Conservation (phyloP, 1,140 invertebrate genomes). For the Brachionus angularis region DNA sequence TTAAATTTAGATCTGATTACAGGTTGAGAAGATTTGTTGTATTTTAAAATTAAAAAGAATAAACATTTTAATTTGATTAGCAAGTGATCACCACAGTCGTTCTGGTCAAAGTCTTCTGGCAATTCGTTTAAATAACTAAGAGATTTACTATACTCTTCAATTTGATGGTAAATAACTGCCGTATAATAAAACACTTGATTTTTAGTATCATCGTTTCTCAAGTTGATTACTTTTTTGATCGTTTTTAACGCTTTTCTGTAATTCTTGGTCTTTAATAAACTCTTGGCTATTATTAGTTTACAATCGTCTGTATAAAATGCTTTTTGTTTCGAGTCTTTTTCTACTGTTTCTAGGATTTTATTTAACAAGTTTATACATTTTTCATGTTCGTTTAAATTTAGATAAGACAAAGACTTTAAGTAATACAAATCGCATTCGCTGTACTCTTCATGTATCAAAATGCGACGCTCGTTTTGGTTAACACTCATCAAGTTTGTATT, state of each 20-base stretch:
- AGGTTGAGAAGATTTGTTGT: constrained; percentile 2
- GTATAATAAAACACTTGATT: constrained; percentile 17
- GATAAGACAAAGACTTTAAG: constrained; percentile 17
- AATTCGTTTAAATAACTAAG: constrained; percentile 2
- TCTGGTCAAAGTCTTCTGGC: background rate
- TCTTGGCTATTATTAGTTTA: constrained; percentile 1
- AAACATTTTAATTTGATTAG: constrained; percentile 21
- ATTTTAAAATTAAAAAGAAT: constrained; percentile 31
- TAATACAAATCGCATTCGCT: constrained; percentile 8
- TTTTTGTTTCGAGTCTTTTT: constrained; percentile 6
- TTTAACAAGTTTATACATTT: constrained; percentile 12
- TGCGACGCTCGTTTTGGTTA: background rate
- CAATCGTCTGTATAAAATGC: constrained; percentile 25
- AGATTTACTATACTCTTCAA: background rate
- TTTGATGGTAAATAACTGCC: background rate
- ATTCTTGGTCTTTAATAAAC: constrained; percentile 5
- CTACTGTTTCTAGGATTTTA: background rate
- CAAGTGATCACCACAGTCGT: background rate
- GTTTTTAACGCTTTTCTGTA: constrained; percentile 20
- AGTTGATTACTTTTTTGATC: constrained; percentile 1
- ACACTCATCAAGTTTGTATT: background rate
- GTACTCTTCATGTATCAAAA: background rate
- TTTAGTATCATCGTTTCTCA: background rate
- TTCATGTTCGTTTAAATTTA: background rate
- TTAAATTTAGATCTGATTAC: constrained; percentile 19